Percentiles rank a stretch among this genome's conserved stretches.
These are phyloP conservation scores for Ara ararauna DNA, from an alignment of 2,797 vertebrate genomes.

Conservation along the genomic window DNA sequence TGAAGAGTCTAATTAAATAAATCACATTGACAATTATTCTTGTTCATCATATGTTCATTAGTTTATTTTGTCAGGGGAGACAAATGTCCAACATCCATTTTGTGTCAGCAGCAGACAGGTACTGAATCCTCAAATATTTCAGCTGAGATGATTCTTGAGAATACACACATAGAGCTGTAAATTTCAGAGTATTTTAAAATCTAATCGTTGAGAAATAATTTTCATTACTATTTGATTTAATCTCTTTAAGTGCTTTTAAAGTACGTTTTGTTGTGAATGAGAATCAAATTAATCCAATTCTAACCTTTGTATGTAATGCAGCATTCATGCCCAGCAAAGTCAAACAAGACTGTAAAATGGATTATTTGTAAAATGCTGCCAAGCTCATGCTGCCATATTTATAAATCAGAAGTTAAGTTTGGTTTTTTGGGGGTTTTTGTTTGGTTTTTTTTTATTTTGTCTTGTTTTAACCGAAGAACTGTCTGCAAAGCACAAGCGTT, in stretches of 20 bases:
- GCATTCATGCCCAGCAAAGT: not conserved
- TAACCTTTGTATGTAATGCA: slow-evolving; percentile 1
- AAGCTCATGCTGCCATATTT: slow-evolving; percentile 74
- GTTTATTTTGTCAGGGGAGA: not conserved
- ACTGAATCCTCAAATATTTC: not conserved
- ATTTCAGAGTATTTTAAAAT: not conserved
- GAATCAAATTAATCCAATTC: not conserved
- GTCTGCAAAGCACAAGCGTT: slow-evolving; percentile 71
- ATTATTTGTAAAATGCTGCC: slow-evolving; percentile 77
- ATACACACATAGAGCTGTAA: not conserved
- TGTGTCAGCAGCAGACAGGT: not conserved
- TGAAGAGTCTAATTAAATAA: not conserved
- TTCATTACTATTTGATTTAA: not conserved
- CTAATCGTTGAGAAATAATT: not conserved
- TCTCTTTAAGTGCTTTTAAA: not conserved
- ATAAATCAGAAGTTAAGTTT: slow-evolving; percentile 44
- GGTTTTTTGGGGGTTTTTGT: not conserved
- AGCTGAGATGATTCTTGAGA: not conserved
- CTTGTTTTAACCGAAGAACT: slow-evolving; percentile 47
- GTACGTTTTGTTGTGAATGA: not conserved
- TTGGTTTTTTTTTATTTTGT: slow-evolving; percentile 29
- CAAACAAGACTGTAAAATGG: not conserved
- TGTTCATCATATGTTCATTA: not conserved
- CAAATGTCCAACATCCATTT: not conserved
- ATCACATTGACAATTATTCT: not conserved